These are phyloP conservation scores for Chaenodraco wilsoni DNA, from an alignment of 2,797 vertebrate species.

Conservation along the genomic window DNA sequence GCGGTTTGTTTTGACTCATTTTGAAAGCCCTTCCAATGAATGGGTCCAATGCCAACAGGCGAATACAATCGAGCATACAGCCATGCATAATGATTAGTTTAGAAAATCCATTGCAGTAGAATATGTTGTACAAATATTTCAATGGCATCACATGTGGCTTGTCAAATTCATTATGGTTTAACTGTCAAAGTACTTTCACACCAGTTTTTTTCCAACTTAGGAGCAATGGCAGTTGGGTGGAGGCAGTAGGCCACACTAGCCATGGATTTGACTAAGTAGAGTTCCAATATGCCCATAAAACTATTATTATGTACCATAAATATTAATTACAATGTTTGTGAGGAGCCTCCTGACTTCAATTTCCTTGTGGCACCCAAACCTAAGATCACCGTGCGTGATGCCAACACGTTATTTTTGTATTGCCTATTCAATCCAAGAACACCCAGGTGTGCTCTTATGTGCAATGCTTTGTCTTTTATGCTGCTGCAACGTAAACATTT, in stretches of 20 bases:
- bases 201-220: not conserved
- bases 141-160: not conserved
- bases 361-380: not conserved
- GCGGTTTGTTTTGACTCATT: no score
- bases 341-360: not conserved
- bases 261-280: not conserved
- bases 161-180: not conserved
- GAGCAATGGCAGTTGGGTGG: not conserved
- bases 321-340: not conserved
- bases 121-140: not conserved
- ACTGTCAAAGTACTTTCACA: not conserved
- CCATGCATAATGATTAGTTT: not conserved
- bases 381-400: no score
- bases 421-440: no score
- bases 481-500: no score
- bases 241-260: not conserved
- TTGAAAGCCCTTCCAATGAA: not conserved
- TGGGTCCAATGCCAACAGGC: not conserved
- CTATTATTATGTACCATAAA: no score
- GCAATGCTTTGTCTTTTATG: no score
- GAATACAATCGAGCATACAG: not conserved
- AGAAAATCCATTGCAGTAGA: not conserved
- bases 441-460: no score
- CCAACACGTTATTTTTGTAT: no score
- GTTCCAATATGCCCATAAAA: not conserved